Base-by-base conservation (phyloP, 2,797 vertebrate genomes). In the Mus spretus region DNA sequence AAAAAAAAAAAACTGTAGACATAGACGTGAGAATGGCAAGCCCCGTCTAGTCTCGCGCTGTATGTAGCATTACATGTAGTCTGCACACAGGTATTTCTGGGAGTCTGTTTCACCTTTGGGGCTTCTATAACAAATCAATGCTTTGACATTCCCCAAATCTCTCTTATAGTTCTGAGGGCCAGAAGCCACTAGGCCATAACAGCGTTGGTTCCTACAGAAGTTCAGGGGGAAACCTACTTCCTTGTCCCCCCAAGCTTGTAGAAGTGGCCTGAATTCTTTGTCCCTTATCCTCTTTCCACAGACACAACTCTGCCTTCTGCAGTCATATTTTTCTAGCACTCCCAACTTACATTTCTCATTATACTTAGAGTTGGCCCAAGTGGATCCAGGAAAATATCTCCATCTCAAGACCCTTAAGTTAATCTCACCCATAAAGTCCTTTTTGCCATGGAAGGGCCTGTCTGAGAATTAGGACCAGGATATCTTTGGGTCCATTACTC, bases 371-470 rank as follows among this genome's bases (percentile, higher is more conserved):
- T 12, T 34, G 37, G 81, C 34, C 7, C 17, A 40, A 40, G 24
- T 40, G 34, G 88, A 82, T 55, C 55, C 75, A 28, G 59, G 74
- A 93, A 93, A 91, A 79, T 57, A 72, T 89, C n/a, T 40, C 26
- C n/a, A 47, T 70, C 65, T 79, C 88, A 86, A 94, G 44, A 82
- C 53, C 26, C 44, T 74, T 89, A 91, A 92, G 4, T 67, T 24
- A 79, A 84, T 86, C 20, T 86, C 37, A 61, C 28, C 53, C 90
- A 0, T 82, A 91, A 94, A 94, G 90, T 44, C 37, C 50, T 72
- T 80, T 83, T 74, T 82, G 22, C 89, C 57, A 75, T 14, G 63
- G 44, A 90, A 86, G 40, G 28, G 67, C 47, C 72, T 55, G 70
- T 89, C 34, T 59, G 72, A 77, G 53, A 90, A 91, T 72, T 77